Evolutionary conservation across 2,113 vertebrate species (phyloP).

Genomic region (Tyto alba): DNA sequence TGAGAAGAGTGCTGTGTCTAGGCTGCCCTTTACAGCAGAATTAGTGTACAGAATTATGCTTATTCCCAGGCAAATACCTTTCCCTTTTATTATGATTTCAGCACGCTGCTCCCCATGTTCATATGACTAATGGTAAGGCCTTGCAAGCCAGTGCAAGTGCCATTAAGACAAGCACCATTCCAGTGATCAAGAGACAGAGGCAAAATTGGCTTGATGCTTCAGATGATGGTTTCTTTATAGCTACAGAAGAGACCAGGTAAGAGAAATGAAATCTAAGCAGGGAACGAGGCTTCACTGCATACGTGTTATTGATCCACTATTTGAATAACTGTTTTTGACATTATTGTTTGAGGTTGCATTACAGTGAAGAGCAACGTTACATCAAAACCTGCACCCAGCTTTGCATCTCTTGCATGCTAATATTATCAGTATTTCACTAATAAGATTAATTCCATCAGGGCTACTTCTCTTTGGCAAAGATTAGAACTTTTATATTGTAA

Average conservation of each 20-base stretch:
- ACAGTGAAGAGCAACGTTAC: neutral
- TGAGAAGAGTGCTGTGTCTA: neutral
- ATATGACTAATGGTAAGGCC: constrained; percentile 81
- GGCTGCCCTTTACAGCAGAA: neutral
- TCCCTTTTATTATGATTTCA: constrained; percentile 48
- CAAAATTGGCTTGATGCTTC: constrained; percentile 90
- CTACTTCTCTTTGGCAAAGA: neutral
- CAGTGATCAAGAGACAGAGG: constrained; percentile 84
- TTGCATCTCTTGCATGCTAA: neutral
- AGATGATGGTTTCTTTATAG: constrained; percentile 89
- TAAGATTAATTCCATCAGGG: neutral
- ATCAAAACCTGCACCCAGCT: neutral
- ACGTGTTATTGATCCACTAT: neutral
- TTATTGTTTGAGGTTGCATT: neutral
- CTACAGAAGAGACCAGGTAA: constrained; percentile 91
- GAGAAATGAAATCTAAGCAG: neutral
- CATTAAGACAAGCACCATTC: constrained; percentile 70
- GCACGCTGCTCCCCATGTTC: constrained; percentile 52
- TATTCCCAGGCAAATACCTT: neutral
- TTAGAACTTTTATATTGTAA: neutral
- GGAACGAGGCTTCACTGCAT: constrained; percentile 36
- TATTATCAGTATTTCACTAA: neutral
- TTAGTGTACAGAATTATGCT: neutral
- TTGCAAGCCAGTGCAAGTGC: constrained; percentile 64
- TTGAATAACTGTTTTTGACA: neutral